A percentile compares a stretch with the other conserved stretches of the same genome.
These are phyloP conservation scores for Solenopsis fugax DNA, from an alignment of 1,140 invertebrate genomes.

Conservation along the genomic window DNA sequence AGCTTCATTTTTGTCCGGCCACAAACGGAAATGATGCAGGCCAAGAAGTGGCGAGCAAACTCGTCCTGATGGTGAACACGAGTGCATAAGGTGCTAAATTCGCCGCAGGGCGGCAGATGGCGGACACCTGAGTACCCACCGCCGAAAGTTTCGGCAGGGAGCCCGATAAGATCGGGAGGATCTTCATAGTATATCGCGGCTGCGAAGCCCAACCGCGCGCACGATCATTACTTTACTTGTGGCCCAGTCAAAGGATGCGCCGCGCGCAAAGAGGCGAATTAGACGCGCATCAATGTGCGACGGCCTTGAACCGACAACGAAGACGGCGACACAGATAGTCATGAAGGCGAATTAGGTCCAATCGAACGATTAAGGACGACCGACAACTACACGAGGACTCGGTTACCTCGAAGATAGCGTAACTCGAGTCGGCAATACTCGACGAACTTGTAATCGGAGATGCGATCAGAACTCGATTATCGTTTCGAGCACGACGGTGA, in stretches of 20 bases:
- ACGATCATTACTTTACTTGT: slow-evolving; percentile 30
- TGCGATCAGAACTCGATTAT: slow-evolving; percentile 56
- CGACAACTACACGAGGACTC: slow-evolving; percentile 61
- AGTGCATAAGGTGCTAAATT: slow-evolving; percentile 55
- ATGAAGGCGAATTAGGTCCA: slow-evolving; percentile 75
- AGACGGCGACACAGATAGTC: slow-evolving; percentile 66
- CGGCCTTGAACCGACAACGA: slow-evolving; percentile 71
- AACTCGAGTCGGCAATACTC: slow-evolving; percentile 48
- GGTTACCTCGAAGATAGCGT: slow-evolving; percentile 63
- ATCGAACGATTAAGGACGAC: slow-evolving; percentile 76
- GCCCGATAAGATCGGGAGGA: slow-evolving; percentile 55
- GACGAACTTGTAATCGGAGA: slow-evolving; percentile 45
- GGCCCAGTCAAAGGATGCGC: slow-evolving; percentile 47
- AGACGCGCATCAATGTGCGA: slow-evolving; percentile 38
- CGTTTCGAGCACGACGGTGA: slow-evolving; percentile 29
- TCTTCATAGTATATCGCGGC: slow-evolving; percentile 23
- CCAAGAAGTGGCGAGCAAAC: slow-evolving; percentile 16
- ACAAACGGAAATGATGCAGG: neutral
- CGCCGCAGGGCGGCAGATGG: slow-evolving; percentile 71
- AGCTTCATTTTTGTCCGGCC: slow-evolving; percentile 11
- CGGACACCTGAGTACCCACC: slow-evolving; percentile 67
- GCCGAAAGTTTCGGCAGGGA: slow-evolving; percentile 18
- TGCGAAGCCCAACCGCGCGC: neutral
- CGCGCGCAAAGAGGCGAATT: slow-evolving; percentile 36
- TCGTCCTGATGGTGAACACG: slow-evolving; percentile 14